These are phyloP conservation scores for Drosophila ogumai DNA, from an alignment of 1,140 invertebrate species.

Conservation along the genomic window DNA sequence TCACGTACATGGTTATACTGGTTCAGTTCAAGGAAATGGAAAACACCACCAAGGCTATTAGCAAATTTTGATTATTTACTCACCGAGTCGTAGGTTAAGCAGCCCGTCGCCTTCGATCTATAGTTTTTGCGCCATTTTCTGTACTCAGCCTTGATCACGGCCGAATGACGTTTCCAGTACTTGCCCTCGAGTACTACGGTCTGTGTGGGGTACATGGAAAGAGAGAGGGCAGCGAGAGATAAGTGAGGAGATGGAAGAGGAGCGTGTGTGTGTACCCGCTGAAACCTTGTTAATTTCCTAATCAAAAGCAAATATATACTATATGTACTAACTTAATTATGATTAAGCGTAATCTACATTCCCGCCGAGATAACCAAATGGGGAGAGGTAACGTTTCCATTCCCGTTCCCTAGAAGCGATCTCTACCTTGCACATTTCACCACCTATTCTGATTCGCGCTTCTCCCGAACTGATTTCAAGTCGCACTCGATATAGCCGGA, in stretches of 20 bases:
- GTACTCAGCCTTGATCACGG: slow-evolving; percentile 99
- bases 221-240: slow-evolving; percentile 15
- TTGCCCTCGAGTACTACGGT: slow-evolving; percentile 86
- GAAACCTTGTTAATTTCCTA: slow-evolving; percentile 31
- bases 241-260: slow-evolving; percentile 14
- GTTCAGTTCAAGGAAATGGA: slow-evolving; percentile 82
- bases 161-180: slow-evolving; percentile 99
- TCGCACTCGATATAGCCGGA: neutral
- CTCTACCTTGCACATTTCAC: slow-evolving; percentile 17
- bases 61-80: slow-evolving; percentile 83
- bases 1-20: slow-evolving; percentile 81
- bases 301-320: slow-evolving; percentile 40
- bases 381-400: slow-evolving; percentile 8
- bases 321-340: slow-evolving; percentile 27
- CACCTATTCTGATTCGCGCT: slow-evolving; percentile 1
- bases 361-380: slow-evolving; percentile 11
- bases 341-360: slow-evolving; percentile 26
- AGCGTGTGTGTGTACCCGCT: slow-evolving; percentile 1
- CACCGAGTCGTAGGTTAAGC: slow-evolving; percentile 92
- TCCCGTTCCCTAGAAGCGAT: neutral
- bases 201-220: slow-evolving; percentile 42
- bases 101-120: slow-evolving; percentile 92
- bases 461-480: slow-evolving; percentile 1
- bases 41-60: slow-evolving; percentile 60
- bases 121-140: slow-evolving; percentile 99